A percentile compares a stretch with the other conserved stretches of the same genome.
These are phyloP conservation scores for Syrista parreyssii DNA, from an alignment of 2,888 invertebrate genomes.

Conservation along the genomic window DNA sequence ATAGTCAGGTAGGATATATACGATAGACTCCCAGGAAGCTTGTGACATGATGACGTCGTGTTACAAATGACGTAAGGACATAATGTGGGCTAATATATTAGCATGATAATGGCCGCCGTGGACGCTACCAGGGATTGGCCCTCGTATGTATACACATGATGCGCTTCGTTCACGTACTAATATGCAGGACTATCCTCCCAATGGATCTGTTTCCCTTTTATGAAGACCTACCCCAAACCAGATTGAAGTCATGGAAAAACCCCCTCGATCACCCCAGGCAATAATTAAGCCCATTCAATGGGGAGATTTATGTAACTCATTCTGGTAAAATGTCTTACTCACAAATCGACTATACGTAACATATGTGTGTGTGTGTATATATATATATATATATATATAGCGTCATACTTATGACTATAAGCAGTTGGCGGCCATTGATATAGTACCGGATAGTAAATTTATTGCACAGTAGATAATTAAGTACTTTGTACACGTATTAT, in stretches of 20 bases:
- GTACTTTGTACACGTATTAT: not conserved
- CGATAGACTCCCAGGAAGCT: conserved; percentile 15
- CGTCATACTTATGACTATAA: not conserved
- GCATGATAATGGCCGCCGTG: conserved; percentile 31
- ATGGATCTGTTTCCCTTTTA: not conserved
- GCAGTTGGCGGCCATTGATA: not conserved
- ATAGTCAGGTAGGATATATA: not conserved
- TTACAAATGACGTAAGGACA: conserved; percentile 33
- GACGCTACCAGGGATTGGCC: conserved; percentile 19
- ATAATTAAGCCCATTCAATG: conserved; percentile 47
- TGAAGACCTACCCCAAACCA: conserved; percentile 4
- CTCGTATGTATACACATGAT: not conserved
- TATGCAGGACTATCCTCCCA: not conserved
- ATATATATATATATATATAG: not conserved
- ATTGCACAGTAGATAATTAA: not conserved
- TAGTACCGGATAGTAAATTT: not conserved
- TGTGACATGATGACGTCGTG: conserved; percentile 34
- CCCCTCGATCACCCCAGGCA: conserved; percentile 13
- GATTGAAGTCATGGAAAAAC: not conserved
- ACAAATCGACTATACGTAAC: not conserved
- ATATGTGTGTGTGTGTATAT: not conserved
- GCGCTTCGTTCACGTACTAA: not conserved
- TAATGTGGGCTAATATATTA: conserved; percentile 38
- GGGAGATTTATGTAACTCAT: conserved; percentile 44
- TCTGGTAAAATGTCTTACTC: conserved; percentile 35